Base-by-base conservation (phyloP, 2,888 invertebrate species). In the Athetis lepigone region DNA sequence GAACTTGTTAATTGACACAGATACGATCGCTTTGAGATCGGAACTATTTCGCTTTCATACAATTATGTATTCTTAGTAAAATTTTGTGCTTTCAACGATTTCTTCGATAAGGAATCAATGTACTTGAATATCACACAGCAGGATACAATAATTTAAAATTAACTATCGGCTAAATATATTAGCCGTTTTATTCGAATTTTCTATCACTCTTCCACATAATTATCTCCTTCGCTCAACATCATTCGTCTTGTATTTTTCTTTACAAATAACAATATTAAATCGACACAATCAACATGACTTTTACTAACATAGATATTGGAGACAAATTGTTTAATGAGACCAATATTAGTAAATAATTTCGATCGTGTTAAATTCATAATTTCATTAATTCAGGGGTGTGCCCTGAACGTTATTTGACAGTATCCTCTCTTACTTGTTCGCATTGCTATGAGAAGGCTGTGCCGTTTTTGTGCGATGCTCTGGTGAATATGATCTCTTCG, bases 401-500 rank as follows among this genome's bases (percentile, higher is more conserved):
- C 39, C 57, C 47, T 47, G 77, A 58, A 64, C 72, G 27, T 76
- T 63, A 50, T 43, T 58, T 71, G 65, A 63, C 64, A 25, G 40
- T 52, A 57, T 54, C 57, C 57, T 71, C 36, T 57, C 42, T 68
- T 36, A 42, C 11, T 25, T 62, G 45, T 47, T 70, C 54, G 56
- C 72, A 70, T 83, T 86, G 94, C 92, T 95, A 94, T 88, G 94
- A 93, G 84, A 88, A 93, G 1, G 84, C 85, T 1, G 72, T 72
- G 39, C 92, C 92, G 71, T 92, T 93, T 65, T 91, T 91, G 75
- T 88, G 88, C 16, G 88, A 52, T 6, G 88, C 78, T 21, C 94
- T 80, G 0, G 93, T 91, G 82, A 94, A 95, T 72, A 95, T 91
- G 4, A 95, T 87, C 0, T 95, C 95, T 62, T 95, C 95, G n/a